Percentiles rank a stretch among this genome's conserved stretches.
Conservation (phyloP, 2,888 invertebrate species). For the Rugalucina vietnamica region DNA sequence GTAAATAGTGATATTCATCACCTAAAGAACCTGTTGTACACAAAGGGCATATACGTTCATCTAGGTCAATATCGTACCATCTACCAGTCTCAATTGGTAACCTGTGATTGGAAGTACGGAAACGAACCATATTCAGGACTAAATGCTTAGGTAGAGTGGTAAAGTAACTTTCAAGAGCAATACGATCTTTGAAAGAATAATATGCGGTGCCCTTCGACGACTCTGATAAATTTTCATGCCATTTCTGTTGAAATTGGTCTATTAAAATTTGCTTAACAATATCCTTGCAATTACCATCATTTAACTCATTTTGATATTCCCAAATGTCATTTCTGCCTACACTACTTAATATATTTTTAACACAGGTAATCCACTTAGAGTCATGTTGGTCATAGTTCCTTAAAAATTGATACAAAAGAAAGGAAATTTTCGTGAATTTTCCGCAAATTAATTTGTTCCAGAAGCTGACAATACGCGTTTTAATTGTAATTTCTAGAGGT, state of each 20-base stretch:
- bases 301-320: not conserved
- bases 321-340: not conserved
- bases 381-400: not conserved
- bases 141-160: not conserved
- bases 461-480: not conserved
- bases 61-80: not conserved
- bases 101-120: slow-evolving; percentile 13
- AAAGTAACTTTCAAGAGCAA: slow-evolving; percentile 1
- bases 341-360: not conserved
- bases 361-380: not conserved
- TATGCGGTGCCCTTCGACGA: slow-evolving; percentile 3
- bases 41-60: not conserved
- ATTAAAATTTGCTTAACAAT: not conserved
- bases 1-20: slow-evolving; percentile 1
- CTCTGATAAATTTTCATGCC: not conserved
- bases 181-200: not conserved
- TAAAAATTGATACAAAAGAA: not conserved
- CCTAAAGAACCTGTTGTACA: not conserved
- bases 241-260: slow-evolving; percentile 12
- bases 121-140: not conserved
- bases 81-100: slow-evolving; percentile 18
- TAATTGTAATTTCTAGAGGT: not conserved
- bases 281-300: not conserved
- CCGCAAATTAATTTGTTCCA: not conserved
- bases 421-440: not conserved